Base-by-base conservation (phyloP, 2,797 vertebrate genomes). In the Poeciliopsis paucimaculata region DNA sequence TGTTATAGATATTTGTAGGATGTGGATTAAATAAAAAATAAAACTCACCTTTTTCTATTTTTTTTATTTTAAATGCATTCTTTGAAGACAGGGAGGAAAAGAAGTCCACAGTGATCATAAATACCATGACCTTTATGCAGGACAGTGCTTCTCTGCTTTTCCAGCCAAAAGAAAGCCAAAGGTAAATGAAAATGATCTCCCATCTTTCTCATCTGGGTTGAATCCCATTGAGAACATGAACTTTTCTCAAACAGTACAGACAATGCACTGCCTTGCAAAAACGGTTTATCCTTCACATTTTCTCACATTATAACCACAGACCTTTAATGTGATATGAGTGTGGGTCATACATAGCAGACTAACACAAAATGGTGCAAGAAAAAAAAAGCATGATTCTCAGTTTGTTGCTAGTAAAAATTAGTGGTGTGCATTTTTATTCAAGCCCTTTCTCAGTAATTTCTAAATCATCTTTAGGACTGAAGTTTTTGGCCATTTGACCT, bases 111-210 rank as follows among this genome's bases (percentile, higher is more conserved):
- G 15, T 28, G 12, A 45, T 46, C n/a, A 16, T 16, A 72, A 72
- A 72, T 72, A 45, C 15, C 70, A 46, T 72, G 70, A 47, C 70
- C 70, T 72, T 72, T 72, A 45, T 72, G n/a, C 43, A 46, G 68
- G 26, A 71, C 13, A 45, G 68, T 45, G 20, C 13, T 71, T 46
- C 68, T 71, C 26, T 72, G 70, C 70, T 72, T 45, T 45, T n/a
- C 13, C 70, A 72, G 70, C n/a, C n/a, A 34, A 51, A 23, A 51
- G 18, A 49, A 8, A 51, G 49, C 20, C 49, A 31, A 46, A 72
- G 70, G n/a, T 28, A 45, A 72, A n/a, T 45, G 43, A 47, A 45
- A 71, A 45, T 4, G n/a, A 47, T 46, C n/a, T 72, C 5, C 13
- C n/a, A 15, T 72, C 26, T 28, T 72, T 28, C 26, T 18, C 43